A percentile compares a stretch with the other conserved stretches of the same genome.
phyloP scores from a whole-genome alignment of 2,888 invertebrate genomes.

The Andrena trimmerana region DNA sequence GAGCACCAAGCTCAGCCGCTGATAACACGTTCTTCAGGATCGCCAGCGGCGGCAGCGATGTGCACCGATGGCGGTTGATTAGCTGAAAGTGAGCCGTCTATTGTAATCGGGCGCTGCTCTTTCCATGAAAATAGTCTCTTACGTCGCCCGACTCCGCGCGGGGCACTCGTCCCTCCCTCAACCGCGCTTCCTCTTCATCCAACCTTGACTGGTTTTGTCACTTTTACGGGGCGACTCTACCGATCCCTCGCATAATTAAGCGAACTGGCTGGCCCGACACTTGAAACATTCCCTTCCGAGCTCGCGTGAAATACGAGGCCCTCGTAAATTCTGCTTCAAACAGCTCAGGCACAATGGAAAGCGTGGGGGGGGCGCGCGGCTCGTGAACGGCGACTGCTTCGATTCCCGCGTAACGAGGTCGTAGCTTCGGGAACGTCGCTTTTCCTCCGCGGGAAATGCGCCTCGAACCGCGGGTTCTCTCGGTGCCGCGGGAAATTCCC shows the following conservation, averaged over 20 bases:
- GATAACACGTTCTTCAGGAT: slow-evolving; percentile 47
- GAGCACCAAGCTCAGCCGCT: slow-evolving; percentile 16
- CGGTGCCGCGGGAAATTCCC: not conserved
- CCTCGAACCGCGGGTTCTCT: not conserved
- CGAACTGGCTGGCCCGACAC: not conserved
- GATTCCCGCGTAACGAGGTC: slow-evolving; percentile 6
- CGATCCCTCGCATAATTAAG: not conserved
- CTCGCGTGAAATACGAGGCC: not conserved
- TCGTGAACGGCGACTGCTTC: not conserved
- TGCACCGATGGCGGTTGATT: slow-evolving; percentile 46
- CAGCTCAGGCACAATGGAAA: slow-evolving; percentile 11
- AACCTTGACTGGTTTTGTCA: not conserved
- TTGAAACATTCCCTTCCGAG: not conserved
- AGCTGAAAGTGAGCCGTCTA: slow-evolving; percentile 51
- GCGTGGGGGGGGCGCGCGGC: not conserved
- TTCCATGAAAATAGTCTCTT: slow-evolving; percentile 34
- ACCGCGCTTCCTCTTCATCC: not conserved
- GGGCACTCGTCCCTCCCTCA: not conserved
- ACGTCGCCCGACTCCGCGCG: not conserved
- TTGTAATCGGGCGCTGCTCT: slow-evolving; percentile 25
- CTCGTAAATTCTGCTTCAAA: slow-evolving; percentile 9
- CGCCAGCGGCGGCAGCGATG: slow-evolving; percentile 24
- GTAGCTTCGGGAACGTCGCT: not conserved
- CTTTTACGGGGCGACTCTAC: not conserved
- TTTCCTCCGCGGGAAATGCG: not conserved